Percentiles rank a stretch among this genome's conserved stretches.
These are phyloP conservation scores for Macrochelys suwanniensis DNA, from an alignment of 2,797 vertebrate genomes.

Conservation along the genomic window DNA sequence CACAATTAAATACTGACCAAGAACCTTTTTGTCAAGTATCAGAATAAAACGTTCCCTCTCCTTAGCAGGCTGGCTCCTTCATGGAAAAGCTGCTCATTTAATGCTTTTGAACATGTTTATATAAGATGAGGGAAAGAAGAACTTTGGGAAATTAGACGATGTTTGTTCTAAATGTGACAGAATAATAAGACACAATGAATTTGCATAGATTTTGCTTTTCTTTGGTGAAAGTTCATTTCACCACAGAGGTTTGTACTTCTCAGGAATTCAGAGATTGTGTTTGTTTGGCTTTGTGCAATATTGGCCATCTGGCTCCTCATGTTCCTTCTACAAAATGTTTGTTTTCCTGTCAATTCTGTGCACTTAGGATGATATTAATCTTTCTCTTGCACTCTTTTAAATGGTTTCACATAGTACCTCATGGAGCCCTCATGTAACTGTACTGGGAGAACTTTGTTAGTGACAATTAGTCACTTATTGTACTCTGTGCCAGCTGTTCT, in stretches of 20 bases:
- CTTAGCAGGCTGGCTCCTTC: constrained; percentile 21
- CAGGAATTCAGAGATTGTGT: constrained; percentile 64
- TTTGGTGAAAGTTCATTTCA: constrained; percentile 59
- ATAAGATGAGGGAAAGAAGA: constrained; percentile 39
- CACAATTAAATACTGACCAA: constrained; percentile 41
- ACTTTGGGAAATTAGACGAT: constrained; percentile 49
- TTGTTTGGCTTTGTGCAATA: constrained; percentile 63
- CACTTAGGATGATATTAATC: constrained; percentile 69
- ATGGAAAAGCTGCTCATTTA: constrained; percentile 34
- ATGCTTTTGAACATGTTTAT: constrained; percentile 42
- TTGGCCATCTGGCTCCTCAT: constrained; percentile 67
- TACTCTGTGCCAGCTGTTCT: constrained; percentile 73
- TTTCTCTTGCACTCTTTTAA: constrained; percentile 68
- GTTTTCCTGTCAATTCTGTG: constrained; percentile 68
- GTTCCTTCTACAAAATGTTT: constrained; percentile 67
- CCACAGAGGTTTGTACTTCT: constrained; percentile 54
- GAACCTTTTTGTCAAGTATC: not conserved
- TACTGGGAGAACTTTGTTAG: constrained; percentile 62
- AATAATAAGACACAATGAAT: constrained; percentile 51
- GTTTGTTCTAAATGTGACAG: constrained; percentile 56
- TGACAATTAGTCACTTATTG: constrained; percentile 77
- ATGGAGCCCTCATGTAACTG: not conserved
- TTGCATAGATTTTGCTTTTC: constrained; percentile 54
- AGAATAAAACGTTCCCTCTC: constrained; percentile 13
- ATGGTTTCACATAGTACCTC: constrained; percentile 72